These are phyloP conservation scores for Bombus soroeensis DNA, from an alignment of 1,140 invertebrate species.

Conservation along the genomic window DNA sequence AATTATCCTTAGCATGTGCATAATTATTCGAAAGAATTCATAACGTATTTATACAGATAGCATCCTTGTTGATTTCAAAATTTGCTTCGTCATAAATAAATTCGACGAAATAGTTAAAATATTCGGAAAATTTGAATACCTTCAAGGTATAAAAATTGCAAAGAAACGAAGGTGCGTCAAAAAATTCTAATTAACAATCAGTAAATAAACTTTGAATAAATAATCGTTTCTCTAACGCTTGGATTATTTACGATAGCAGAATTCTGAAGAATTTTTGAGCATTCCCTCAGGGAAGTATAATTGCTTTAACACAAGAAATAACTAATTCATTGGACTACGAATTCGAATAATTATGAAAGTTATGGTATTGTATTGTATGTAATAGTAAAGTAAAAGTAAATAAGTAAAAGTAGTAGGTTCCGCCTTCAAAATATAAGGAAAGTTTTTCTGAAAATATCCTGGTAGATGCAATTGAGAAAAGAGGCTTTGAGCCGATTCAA, in stretches of 20 bases:
- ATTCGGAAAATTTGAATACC: too few relatives aligned
- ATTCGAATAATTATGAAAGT: neutral
- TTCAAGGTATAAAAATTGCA: neutral
- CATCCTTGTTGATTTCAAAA: neutral
- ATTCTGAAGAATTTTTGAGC: neutral
- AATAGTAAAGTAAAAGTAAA: too few relatives aligned
- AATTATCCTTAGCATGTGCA: neutral
- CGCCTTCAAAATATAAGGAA: neutral
- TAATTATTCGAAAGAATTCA: neutral
- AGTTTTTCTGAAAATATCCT: neutral
- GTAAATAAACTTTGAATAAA: neutral
- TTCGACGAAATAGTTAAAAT: neutral
- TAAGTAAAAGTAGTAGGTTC: neutral
- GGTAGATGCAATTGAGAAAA: slow-evolving; percentile 73
- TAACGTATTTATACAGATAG: neutral
- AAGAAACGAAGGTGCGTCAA: neutral
- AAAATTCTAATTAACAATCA: neutral
- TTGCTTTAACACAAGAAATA: neutral
- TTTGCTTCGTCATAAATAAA: neutral
- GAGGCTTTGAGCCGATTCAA: slow-evolving; percentile 70
- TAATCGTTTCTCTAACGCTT: neutral
- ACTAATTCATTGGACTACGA: neutral
- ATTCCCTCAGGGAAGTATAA: neutral
- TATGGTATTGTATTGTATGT: neutral
- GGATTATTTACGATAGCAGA: neutral